Conservation (phyloP, 2,888 invertebrate species). For the Mystacides longicornis region DNA sequence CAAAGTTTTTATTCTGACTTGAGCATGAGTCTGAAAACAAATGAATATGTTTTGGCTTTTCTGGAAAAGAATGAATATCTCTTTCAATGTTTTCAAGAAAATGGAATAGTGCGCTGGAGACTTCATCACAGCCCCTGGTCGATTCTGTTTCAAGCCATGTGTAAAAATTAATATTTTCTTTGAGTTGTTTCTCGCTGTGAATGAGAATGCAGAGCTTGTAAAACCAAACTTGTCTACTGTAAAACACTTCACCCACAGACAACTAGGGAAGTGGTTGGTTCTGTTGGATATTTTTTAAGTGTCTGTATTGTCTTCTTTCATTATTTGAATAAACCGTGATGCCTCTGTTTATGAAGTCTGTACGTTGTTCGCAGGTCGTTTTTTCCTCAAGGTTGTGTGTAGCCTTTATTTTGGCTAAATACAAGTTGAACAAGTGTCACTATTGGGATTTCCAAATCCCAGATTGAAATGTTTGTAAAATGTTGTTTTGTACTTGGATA, state of each 20-base stretch:
- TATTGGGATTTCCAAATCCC: constrained; percentile 2
- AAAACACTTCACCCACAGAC: constrained; percentile 1
- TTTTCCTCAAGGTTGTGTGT: neutral
- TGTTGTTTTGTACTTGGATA: neutral
- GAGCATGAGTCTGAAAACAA: neutral
- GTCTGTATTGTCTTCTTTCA: neutral
- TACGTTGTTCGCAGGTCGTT: neutral
- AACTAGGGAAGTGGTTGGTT: neutral
- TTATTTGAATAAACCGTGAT: neutral
- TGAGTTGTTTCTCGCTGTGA: neutral
- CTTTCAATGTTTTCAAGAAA: neutral
- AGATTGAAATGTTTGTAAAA: neutral
- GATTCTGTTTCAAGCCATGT: neutral
- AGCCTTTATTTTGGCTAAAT: neutral
- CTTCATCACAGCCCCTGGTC: neutral
- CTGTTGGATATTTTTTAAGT: neutral
- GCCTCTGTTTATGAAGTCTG: neutral
- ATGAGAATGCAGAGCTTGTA: neutral
- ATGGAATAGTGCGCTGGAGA: neutral
- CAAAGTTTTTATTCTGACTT: constrained; percentile 2
- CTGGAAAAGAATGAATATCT: neutral
- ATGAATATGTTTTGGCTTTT: neutral
- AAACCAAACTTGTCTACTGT: neutral
- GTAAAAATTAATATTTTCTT: constrained; percentile 1
- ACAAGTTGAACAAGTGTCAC: constrained; percentile 2